Percentiles rank a stretch among this genome's conserved stretches.
These are phyloP conservation scores for Onchidella celtica DNA, from an alignment of 2,888 invertebrate genomes.

Conservation along the genomic window DNA sequence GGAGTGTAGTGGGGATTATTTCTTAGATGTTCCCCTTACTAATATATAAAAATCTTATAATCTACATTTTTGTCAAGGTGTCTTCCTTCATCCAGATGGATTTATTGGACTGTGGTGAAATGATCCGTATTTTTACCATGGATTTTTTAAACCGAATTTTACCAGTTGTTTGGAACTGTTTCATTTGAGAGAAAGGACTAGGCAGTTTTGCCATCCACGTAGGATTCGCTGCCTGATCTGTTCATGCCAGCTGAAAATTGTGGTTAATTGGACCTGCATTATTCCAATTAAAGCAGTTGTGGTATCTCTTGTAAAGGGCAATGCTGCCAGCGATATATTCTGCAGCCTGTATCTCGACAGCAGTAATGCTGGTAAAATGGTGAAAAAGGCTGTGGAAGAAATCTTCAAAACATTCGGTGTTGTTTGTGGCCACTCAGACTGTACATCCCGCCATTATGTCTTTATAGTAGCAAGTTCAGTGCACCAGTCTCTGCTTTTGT, in stretches of 20 bases:
- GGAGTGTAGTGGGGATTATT: too few relatives aligned
- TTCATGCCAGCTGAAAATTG: not conserved
- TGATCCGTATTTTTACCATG: slow-evolving; percentile 9
- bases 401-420: slow-evolving; percentile 6
- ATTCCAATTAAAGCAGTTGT: too few relatives aligned
- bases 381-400: not conserved
- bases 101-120: slow-evolving; percentile 25
- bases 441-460: not conserved
- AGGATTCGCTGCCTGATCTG: not conserved
- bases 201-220: slow-evolving; percentile 5
- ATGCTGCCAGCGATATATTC: not conserved
- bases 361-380: slow-evolving; percentile 7
- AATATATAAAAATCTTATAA: slow-evolving; percentile 27
- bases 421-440: slow-evolving; percentile 6
- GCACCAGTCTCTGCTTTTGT: slow-evolving; percentile 37
- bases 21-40: too few relatives aligned
- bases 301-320: not conserved
- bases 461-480: slow-evolving; percentile 1
- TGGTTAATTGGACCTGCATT: not conserved
- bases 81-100: slow-evolving; percentile 21
- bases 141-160: not conserved
- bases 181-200: slow-evolving; percentile 20
- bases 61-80: slow-evolving; percentile 21
- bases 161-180: slow-evolving; percentile 14
- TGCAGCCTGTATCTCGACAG: not conserved